Evolutionary conservation across 1,140 invertebrate genomes (phyloP).

Genomic region (Nasonia giraulti): DNA sequence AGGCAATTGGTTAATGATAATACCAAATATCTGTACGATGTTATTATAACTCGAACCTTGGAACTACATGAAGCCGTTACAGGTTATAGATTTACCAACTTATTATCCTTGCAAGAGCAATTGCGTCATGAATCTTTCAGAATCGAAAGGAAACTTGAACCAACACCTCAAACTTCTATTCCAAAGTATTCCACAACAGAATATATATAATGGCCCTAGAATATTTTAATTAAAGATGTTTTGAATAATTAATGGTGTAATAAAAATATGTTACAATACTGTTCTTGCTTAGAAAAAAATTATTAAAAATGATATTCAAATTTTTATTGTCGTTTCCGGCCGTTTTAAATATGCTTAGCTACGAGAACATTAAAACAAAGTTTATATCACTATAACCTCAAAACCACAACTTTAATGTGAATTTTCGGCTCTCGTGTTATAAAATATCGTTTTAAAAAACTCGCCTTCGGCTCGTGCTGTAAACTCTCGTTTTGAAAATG

Average conservation of each 20-base stretch:
- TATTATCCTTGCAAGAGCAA: slow-evolving; percentile 65
- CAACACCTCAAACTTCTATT: slow-evolving; percentile 65
- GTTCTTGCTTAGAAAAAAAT: no score
- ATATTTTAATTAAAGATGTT: background rate
- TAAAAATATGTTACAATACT: background rate
- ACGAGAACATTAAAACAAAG: no score
- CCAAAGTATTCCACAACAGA: slow-evolving; percentile 68
- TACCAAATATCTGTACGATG: slow-evolving; percentile 64
- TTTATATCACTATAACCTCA: no score
- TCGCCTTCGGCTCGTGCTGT: no score
- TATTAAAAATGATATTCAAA: no score
- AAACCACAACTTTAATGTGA: no score
- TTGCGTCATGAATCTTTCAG: slow-evolving; percentile 61
- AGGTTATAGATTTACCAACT: slow-evolving; percentile 64
- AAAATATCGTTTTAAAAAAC: no score
- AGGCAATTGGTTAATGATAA: slow-evolving; percentile 69
- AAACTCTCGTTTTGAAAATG: no score
- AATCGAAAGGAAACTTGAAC: slow-evolving; percentile 59
- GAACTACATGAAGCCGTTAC: slow-evolving; percentile 69
- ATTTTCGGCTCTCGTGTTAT: no score
- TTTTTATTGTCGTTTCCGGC: no score
- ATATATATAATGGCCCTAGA: slow-evolving; percentile 60
- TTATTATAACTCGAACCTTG: slow-evolving; percentile 65
- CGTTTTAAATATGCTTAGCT: no score
- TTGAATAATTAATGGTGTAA: background rate